These are phyloP conservation scores for Malurus elegans DNA, from an alignment of 2,113 vertebrate genomes.

Conservation along the genomic window DNA sequence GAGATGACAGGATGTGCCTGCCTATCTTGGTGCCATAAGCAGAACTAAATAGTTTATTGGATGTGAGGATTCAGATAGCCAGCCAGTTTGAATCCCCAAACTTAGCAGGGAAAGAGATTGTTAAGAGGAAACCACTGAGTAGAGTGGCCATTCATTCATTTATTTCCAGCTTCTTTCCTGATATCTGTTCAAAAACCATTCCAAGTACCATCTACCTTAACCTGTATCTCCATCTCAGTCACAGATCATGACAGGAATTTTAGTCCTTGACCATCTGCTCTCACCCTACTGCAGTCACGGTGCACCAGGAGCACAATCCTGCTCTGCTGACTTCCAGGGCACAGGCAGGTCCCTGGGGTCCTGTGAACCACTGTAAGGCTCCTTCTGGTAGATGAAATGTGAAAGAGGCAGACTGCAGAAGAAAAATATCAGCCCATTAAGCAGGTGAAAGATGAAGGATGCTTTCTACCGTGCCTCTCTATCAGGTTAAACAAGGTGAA, in stretches of 20 bases:
- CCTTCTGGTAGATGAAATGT: neutral
- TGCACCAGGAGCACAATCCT: neutral
- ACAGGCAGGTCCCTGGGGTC: neutral
- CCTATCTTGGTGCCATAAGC: neutral
- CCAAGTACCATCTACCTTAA: neutral
- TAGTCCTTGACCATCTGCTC: neutral
- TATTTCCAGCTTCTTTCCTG: neutral
- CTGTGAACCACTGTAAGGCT: neutral
- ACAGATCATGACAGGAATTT: neutral
- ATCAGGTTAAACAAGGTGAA: neutral
- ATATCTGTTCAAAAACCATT: neutral
- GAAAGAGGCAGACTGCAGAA: neutral
- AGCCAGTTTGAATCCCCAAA: fast-evolving
- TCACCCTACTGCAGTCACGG: neutral
- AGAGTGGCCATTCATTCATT: neutral
- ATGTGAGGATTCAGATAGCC: neutral
- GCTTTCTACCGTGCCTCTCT: neutral
- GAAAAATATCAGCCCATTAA: neutral
- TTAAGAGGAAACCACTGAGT: neutral
- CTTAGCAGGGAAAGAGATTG: neutral
- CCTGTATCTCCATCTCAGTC: neutral
- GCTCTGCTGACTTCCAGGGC: neutral
- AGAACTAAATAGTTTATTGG: neutral
- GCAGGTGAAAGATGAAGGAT: neutral
- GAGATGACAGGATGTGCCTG: neutral